Conservation (phyloP, 1,140 invertebrate species). For the Trinorchestia longiramus region DNA sequence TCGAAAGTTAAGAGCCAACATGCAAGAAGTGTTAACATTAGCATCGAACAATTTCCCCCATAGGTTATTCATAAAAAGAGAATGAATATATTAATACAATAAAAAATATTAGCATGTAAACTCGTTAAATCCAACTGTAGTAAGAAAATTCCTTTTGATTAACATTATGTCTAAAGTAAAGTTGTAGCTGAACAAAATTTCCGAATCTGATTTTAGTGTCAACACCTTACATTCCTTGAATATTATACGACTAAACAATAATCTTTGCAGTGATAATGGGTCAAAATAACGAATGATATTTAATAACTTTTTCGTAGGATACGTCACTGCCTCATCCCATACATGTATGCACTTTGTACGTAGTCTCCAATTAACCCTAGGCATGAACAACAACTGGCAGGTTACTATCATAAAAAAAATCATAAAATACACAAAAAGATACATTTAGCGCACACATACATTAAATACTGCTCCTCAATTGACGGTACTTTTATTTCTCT, state of each 20-base stretch:
- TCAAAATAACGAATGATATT: too few species aligned
- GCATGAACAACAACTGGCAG: not conserved
- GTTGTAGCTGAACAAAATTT: not conserved
- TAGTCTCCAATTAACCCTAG: not conserved
- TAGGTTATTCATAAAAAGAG: too few species aligned
- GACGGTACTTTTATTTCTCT: not conserved
- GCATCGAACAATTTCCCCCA: too few species aligned
- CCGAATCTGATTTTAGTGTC: not conserved
- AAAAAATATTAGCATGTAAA: too few species aligned
- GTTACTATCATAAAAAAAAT: not conserved
- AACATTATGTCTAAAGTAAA: not conserved
- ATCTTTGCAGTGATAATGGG: not conserved
- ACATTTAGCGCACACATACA: too few species aligned
- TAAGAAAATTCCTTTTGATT: not conserved
- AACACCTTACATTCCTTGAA: not conserved
- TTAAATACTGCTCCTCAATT: not conserved
- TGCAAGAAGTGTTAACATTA: too few species aligned
- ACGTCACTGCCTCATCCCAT: not conserved
- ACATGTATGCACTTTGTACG: not conserved
- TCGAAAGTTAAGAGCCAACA: not conserved
- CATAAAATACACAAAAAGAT: not conserved
- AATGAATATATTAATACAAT: too few species aligned
- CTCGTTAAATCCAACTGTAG: too few species aligned
- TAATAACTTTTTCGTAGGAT: not conserved
- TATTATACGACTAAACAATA: not conserved